phyloP scores from a whole-genome alignment of 2,113 vertebrate genomes.

The rat (Rattus norvegicus) region DNA sequence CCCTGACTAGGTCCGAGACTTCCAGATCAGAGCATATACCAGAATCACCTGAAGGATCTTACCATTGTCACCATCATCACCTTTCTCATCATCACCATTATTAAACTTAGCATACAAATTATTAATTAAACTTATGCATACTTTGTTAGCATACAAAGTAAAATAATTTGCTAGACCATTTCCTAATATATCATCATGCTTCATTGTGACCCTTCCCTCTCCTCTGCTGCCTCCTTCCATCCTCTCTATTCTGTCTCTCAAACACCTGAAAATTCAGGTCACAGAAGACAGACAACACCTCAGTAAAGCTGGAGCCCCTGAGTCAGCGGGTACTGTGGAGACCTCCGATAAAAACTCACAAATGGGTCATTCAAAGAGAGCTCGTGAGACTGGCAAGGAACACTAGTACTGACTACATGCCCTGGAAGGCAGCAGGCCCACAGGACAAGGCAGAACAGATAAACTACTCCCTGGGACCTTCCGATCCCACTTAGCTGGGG shows the following conservation, averaged over 20 bases:
- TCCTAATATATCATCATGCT: neutral
- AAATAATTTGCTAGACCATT: neutral
- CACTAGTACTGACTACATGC: neutral
- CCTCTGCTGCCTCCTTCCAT: neutral
- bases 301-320: neutral
- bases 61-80: neutral
- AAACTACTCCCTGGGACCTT: neutral
- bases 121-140: too few relatives aligned
- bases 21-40: neutral
- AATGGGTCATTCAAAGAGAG: neutral
- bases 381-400: neutral
- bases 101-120: neutral
- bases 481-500: neutral
- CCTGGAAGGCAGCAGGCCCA: neutral
- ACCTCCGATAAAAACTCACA: neutral
- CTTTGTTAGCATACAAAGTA: neutral
- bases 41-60: neutral
- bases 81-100: too few relatives aligned
- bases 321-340: neutral
- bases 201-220: neutral
- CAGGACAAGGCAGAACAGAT: neutral
- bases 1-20: too few relatives aligned
- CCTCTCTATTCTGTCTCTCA: neutral
- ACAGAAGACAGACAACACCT: neutral
- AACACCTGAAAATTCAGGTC: neutral